Evolutionary conservation across 2,888 invertebrate species (phyloP).

Genomic region (Dyspetes luteomarginatus): DNA sequence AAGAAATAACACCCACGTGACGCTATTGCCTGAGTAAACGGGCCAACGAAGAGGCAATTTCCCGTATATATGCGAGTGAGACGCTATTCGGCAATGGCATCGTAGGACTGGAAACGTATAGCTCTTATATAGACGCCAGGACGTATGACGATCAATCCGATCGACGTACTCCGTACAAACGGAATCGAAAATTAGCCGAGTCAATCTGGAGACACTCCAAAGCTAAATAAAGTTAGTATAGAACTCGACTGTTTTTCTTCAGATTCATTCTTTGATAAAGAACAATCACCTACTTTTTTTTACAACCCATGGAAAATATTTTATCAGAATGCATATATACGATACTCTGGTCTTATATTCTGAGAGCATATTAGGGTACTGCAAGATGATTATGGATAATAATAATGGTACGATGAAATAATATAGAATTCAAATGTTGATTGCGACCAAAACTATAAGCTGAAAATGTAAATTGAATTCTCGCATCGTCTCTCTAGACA

Average conservation of each 20-base stretch:
- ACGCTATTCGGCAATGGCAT: constrained; percentile 11
- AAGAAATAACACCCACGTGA: constrained; percentile 24
- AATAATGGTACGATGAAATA: no score
- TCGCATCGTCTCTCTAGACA: no score
- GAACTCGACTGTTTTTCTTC: not conserved
- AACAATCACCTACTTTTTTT: not conserved
- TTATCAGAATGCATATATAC: no score
- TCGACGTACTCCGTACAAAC: constrained; percentile 10
- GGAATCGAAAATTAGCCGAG: constrained; percentile 32
- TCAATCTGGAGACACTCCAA: constrained; percentile 7
- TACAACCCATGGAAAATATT: not conserved
- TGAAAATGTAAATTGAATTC: no score
- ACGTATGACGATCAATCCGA: constrained; percentile 27
- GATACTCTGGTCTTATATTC: no score
- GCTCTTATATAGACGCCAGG: not conserved
- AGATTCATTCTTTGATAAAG: not conserved
- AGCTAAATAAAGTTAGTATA: not conserved
- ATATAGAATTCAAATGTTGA: no score
- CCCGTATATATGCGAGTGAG: constrained; percentile 46
- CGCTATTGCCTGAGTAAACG: constrained; percentile 22
- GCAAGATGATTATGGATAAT: no score
- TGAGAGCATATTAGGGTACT: no score
- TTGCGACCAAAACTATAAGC: no score
- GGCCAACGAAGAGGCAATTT: constrained; percentile 52
- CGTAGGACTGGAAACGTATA: not conserved